Base-by-base conservation (phyloP, 1,140 invertebrate genomes). In the Steinernema feltiae region DNA sequence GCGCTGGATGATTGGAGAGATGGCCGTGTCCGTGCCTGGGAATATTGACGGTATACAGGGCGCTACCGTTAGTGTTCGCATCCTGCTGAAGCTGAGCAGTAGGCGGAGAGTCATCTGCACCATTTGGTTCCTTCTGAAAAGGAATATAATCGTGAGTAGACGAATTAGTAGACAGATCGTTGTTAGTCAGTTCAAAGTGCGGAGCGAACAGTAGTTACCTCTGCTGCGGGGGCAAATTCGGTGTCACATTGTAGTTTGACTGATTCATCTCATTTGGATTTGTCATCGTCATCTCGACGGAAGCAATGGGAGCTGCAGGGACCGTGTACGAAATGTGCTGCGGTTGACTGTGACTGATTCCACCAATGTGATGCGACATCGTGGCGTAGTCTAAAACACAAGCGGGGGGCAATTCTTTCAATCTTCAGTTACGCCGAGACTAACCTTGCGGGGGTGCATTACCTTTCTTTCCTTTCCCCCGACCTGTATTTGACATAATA, bases 381-480 rank as follows among this genome's bases (percentile, higher is more conserved):
- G 7, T 21, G 24, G 7, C 24, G 53, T 15, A 63, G 24, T 63
- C 53, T 63, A 21, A 15, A 63, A 63, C 7, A 41, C 18, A 18
- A 41, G 7, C 35, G 35, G 18, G 18, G 18, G n/a, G 41, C 7
- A n/a, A 12, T 46, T n/a, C n/a, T 46, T 46, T 7, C n/a, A 12
- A 12, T 46, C 41, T 46, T n/a, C 41, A n/a, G 41, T 12, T 7
- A 46, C 41, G 41, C n/a, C 7, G 53, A n/a, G 7, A 27, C 53
- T 63, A 17, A 63, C 53, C 53, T 63, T 63, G 53, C 12, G 53
- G 53, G 53, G 53, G 53, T 63, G 53, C 53, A 63, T 63, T 63
- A 63, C 53, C 53, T 63, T 63, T 63, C 53, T 63, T 63, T 21
- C 7, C 24, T 63, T 63, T 12, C 53, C 53, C 53, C 53, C 53